phyloP scores from a whole-genome alignment of 2,888 invertebrate species.

The Plemyria rubiginata region DNA sequence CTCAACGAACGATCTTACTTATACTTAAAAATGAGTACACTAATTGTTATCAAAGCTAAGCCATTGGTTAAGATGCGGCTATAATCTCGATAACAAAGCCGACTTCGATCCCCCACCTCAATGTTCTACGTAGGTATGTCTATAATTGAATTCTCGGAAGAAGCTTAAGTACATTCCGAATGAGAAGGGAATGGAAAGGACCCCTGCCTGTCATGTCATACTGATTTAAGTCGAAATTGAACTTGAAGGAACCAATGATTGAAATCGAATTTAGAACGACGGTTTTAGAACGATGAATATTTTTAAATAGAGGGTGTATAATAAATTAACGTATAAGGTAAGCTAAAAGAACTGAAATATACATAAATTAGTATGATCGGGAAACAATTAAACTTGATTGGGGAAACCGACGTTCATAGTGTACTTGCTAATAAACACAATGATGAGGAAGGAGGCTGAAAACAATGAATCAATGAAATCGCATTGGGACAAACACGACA shows the following conservation, averaged over 20 bases:
- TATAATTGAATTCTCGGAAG: too few relatives aligned
- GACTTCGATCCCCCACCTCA: too few relatives aligned
- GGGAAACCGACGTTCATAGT: conserved; percentile 11
- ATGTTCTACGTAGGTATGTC: too few relatives aligned
- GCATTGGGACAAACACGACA: conserved; percentile 13
- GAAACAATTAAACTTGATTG: conserved; percentile 11
- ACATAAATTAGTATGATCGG: not conserved
- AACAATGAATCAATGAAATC: conserved; percentile 33
- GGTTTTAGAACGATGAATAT: not conserved
- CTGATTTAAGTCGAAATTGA: conserved; percentile 9
- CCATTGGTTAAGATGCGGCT: too few relatives aligned
- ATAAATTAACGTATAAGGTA: not conserved
- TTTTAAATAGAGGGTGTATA: conserved; percentile 5
- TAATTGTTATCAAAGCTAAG: too few relatives aligned
- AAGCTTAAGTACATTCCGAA: too few relatives aligned
- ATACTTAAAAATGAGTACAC: too few relatives aligned
- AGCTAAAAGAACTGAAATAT: not conserved
- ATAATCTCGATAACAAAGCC: too few relatives aligned
- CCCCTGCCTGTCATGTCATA: too few relatives aligned
- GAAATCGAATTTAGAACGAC: not conserved
- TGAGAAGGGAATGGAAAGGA: conserved; percentile 21
- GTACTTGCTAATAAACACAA: conserved; percentile 11
- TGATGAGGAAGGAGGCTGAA: conserved; percentile 28
- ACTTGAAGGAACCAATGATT: conserved; percentile 4
- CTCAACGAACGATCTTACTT: too few relatives aligned